Evolutionary conservation across 1,140 invertebrate genomes (phyloP).

Genomic region (Calephelis nemesis): DNA sequence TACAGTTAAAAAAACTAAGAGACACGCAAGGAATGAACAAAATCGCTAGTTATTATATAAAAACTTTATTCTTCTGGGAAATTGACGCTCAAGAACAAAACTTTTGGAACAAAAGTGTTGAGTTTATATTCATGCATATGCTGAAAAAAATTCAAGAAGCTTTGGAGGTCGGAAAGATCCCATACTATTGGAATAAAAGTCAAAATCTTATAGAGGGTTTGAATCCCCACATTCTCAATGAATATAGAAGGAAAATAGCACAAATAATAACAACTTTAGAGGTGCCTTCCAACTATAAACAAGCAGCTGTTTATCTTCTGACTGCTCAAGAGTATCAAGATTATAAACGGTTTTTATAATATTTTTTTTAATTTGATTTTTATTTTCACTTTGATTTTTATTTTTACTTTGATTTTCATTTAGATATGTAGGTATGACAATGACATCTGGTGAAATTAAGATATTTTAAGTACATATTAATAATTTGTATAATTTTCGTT

Average conservation of each 20-base stretch:
- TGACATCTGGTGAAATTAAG: too few species aligned
- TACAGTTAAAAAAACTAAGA: constrained; percentile 70
- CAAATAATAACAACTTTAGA: constrained; percentile 39
- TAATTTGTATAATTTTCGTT: too few species aligned
- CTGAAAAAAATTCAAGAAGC: constrained; percentile 59
- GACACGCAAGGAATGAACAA: constrained; percentile 58
- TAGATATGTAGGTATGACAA: too few species aligned
- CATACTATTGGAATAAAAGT: constrained; percentile 71
- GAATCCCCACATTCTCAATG: constrained; percentile 37
- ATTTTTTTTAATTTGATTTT: too few species aligned
- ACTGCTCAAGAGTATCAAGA: constrained; percentile 38
- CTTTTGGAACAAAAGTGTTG: constrained; percentile 65
- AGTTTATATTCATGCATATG: constrained; percentile 66
- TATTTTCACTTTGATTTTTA: too few species aligned
- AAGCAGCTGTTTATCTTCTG: constrained; percentile 46
- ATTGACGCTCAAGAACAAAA: constrained; percentile 50
- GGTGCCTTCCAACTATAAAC: constrained; percentile 33
- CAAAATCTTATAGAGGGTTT: constrained; percentile 64
- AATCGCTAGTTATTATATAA: constrained; percentile 79
- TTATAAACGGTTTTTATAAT: constrained; percentile 35
- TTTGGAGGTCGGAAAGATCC: constrained; percentile 55
- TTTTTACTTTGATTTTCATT: too few species aligned
- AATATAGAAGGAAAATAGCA: constrained; percentile 37
- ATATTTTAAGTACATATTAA: too few species aligned
- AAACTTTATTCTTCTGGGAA: constrained; percentile 76